phyloP scores from a whole-genome alignment of 2,797 vertebrate genomes.

The Peromyscus aztecus region DNA sequence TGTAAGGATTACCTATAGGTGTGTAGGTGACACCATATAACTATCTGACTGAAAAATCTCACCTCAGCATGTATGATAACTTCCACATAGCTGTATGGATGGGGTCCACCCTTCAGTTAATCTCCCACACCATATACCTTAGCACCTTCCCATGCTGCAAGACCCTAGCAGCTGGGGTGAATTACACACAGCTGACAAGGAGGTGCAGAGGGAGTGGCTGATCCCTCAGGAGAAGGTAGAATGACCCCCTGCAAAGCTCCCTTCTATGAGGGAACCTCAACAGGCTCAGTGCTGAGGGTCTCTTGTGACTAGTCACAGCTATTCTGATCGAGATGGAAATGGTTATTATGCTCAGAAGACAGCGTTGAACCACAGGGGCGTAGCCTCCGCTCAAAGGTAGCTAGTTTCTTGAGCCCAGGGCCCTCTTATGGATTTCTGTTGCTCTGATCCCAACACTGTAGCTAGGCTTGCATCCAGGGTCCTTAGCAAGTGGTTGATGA shows the following conservation, averaged over 20 bases:
- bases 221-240: neutral
- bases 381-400: neutral
- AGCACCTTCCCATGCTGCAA: neutral
- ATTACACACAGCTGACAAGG: neutral
- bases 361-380: neutral
- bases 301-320: neutral
- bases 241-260: neutral
- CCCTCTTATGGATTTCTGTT: neutral
- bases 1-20: neutral
- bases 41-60: neutral
- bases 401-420: neutral
- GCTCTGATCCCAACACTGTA: neutral
- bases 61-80: neutral
- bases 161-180: neutral
- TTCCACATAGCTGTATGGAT: neutral
- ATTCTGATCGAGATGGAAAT: neutral
- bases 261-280: neutral
- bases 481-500: neutral
- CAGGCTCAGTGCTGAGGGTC: neutral
- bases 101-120: neutral
- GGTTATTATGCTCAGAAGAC: neutral
- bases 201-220: neutral
- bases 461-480: neutral
- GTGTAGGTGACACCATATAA: neutral
- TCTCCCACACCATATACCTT: too few relatives aligned